Base-by-base conservation (phyloP, 1,140 invertebrate genomes). In the Bombus sylvicola region DNA sequence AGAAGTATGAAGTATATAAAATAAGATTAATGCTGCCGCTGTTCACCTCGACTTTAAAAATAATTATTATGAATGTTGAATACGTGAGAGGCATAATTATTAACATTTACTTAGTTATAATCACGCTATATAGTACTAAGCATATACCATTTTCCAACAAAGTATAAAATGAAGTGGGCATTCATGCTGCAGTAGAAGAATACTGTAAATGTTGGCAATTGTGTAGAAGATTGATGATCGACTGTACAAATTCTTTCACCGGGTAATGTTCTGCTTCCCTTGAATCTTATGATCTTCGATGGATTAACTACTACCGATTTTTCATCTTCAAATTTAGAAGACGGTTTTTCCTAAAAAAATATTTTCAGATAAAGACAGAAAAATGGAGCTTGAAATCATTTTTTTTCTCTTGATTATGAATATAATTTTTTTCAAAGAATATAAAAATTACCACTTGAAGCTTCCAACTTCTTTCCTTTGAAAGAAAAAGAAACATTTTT, bases 181-280 rank as follows among this genome's bases (percentile, higher is more conserved):
- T 72, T 39, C 39, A 72, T 34, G 28, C 39, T 41, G 28, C 12
- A 73, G n/a, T 73, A 47, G n/a, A 41, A 73, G 39, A 73, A 41
- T 43, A 31, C 39, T 43, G 39, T 47, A 47, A 43, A 10, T 25
- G 53, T 37, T 34, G 22, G 75, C 57, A 28, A 77, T 77, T 77
- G 53, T 77, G 31, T 25, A 41, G 53, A 39, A 77, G 75, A 77
- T 77, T 77, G 75, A 77, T 77, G 53, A 34, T 39, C 22, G 28
- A 59, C 34, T 43, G 39, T 77, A 62, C 34, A 39, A 37, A 59
- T 77, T 57, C 53, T 47, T 77, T 77, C 75, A 53, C 37, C 53
- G 34, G 62, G 53, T 43, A 73, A 73, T 73, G 72, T 41, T 77
- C 31, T 37, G 39, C 28, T 62, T 62, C 75, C 53, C 22, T 62